phyloP scores from a whole-genome alignment of 2,797 vertebrate species.

The Acropternis orthonyx region DNA sequence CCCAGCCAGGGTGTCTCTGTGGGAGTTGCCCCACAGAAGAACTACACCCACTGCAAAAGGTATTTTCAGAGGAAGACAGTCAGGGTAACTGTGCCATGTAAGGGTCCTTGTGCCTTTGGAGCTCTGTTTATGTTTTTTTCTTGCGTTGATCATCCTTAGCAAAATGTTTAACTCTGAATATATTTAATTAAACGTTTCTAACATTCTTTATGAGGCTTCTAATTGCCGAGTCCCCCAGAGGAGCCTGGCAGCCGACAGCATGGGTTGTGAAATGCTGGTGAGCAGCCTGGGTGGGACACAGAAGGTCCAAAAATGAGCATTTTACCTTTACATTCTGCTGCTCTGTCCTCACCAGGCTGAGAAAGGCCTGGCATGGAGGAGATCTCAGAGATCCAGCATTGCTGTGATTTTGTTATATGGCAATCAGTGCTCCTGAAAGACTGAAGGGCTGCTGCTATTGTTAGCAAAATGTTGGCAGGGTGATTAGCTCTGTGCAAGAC shows the following conservation, averaged over 20 bases:
- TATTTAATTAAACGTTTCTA: slow-evolving; percentile 44
- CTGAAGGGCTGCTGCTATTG: not conserved
- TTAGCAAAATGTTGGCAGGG: not conserved
- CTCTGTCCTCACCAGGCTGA: not conserved
- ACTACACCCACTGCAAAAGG: not conserved
- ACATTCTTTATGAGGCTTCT: not conserved
- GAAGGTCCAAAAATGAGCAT: not conserved
- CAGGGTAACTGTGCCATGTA: not conserved
- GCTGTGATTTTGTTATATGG: not conserved
- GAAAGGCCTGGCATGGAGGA: not conserved
- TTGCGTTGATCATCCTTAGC: not conserved
- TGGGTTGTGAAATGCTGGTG: not conserved
- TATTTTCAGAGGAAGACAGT: not conserved
- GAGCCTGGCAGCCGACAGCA: not conserved
- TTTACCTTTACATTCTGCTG: not conserved
- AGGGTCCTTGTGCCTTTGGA: not conserved
- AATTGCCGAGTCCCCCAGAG: not conserved
- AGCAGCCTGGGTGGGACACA: not conserved
- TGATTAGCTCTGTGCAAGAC: not conserved
- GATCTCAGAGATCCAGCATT: not conserved
- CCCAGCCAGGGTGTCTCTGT: not conserved
- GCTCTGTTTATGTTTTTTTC: slow-evolving; percentile 3
- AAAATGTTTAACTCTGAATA: not conserved
- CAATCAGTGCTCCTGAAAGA: not conserved
- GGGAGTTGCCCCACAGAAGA: not conserved